These are phyloP conservation scores for Trilocha varians DNA, from an alignment of 2,888 invertebrate genomes.

Conservation along the genomic window DNA sequence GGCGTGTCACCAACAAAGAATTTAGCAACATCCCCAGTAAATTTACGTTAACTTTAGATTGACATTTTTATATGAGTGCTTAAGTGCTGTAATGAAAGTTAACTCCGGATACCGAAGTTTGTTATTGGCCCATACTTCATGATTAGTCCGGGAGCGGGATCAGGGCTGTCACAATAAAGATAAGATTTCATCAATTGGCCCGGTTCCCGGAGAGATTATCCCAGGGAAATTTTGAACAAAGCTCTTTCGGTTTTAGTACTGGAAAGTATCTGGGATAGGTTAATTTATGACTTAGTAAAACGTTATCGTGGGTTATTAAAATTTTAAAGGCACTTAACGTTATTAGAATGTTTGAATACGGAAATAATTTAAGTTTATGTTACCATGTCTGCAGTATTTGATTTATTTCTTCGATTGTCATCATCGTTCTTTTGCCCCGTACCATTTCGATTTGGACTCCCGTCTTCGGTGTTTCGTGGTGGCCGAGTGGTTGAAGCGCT, in stretches of 20 bases:
- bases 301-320: conserved; percentile 2
- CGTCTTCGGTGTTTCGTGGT: too few relatives aligned
- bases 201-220: conserved; percentile 16
- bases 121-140: conserved; percentile 35
- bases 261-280: not conserved
- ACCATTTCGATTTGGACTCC: too few relatives aligned
- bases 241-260: conserved; percentile 8
- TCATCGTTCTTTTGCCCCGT: too few relatives aligned
- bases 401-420: too few relatives aligned
- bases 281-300: not conserved
- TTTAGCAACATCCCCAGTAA: conserved; percentile 17
- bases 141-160: conserved; percentile 32
- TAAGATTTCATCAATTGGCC: conserved; percentile 38
- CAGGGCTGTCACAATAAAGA: conserved; percentile 37
- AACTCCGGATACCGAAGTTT: conserved; percentile 29
- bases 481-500: too few relatives aligned
- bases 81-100: conserved; percentile 31
- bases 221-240: conserved; percentile 13
- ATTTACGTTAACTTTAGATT: conserved; percentile 33
- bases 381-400: too few relatives aligned
- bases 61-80: conserved; percentile 33
- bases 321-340: not conserved
- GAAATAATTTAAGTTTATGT: too few relatives aligned
- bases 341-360: not conserved
- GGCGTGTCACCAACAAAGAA: not conserved